These are phyloP conservation scores for Archips crataeganus DNA, from an alignment of 2,888 invertebrate genomes.

Conservation along the genomic window DNA sequence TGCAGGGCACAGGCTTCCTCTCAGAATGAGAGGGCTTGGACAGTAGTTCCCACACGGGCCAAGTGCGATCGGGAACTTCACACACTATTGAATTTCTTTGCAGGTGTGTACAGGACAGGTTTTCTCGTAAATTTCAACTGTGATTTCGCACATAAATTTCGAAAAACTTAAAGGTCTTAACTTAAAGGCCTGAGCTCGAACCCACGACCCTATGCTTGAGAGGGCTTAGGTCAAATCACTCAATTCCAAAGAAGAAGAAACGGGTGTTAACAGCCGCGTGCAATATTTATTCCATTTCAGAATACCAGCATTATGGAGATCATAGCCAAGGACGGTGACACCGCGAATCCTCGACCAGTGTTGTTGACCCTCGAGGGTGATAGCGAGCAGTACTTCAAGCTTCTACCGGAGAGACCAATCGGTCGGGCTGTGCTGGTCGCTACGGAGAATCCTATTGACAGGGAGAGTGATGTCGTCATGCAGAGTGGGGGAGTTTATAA, in stretches of 20 bases:
- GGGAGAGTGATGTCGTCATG: conserved; percentile 90
- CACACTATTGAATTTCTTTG: too few relatives aligned
- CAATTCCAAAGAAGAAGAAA: too few relatives aligned
- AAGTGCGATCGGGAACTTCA: too few relatives aligned
- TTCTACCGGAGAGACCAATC: conserved; percentile 84
- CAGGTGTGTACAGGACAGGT: too few relatives aligned
- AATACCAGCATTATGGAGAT: conserved; percentile 89
- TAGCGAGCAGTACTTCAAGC: conserved; percentile 88
- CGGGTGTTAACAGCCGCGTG: too few relatives aligned
- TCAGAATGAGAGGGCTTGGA: background rate
- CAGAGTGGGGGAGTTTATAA: conserved; percentile 93
- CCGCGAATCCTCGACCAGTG: conserved; percentile 89
- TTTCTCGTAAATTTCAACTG: too few relatives aligned
- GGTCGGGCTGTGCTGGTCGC: conserved; percentile 87
- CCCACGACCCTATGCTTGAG: too few relatives aligned
- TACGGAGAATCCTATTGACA: conserved; percentile 88
- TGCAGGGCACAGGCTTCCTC: background rate
- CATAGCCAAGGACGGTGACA: conserved; percentile 92
- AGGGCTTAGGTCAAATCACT: too few relatives aligned
- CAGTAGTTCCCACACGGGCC: too few relatives aligned
- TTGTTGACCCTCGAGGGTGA: conserved; percentile 90
- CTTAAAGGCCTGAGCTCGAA: too few relatives aligned
- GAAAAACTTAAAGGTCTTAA: too few relatives aligned
- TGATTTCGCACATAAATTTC: too few relatives aligned
- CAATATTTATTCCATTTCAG: conserved; percentile 56